Base-by-base conservation (phyloP, 2,797 vertebrate genomes). In the Siniperca undulata region DNA sequence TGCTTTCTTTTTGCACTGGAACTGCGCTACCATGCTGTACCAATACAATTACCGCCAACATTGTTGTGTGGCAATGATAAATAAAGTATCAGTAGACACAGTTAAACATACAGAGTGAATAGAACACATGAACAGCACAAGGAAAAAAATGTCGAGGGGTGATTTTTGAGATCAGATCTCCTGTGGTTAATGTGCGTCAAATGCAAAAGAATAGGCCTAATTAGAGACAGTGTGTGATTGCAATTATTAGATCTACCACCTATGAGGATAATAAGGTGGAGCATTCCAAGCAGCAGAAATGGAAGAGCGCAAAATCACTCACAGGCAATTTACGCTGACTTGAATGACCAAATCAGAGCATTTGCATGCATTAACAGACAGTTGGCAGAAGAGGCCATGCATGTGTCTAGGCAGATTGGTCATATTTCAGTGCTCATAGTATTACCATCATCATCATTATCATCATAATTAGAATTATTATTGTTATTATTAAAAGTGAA, bases 401-500 rank as follows among this genome's bases (percentile, higher is more conserved):
- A 67, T 83, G 78, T 86, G 66, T 83, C 56, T 52, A 55, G 50
- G 76, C 69, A 89, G 84, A 88, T 50, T 81, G 78, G 66, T 84
- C 79, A 80, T 71, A 89, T 77, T 79, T 85, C 64, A 86, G 83
- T 77, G 86, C 69, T 46, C 27, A 65, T 68, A 85, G 55, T 71
- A 20, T 67, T 69, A 76, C 48, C 58, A 83, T 80, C 61, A 87
- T 78, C 16, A 72, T 85, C 61, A 86, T 83, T 34, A 81, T 89
- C 81, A 94, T 89, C 55, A 82, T 82, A 7, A 67, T 78, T 13
- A 59, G 82, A 38, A 58, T 73, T 24, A 75, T 87, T 72, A 16
- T 84, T 77, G 59, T 85, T 74, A 86, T 92, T 91, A 94, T 94
- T 92, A 86, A 95, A 95, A 90, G 90, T 94, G 85, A 76, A 74